Evolutionary conservation across 1,140 invertebrate species (phyloP), one percentile per base, ranked within the genome.

Genomic region (Drosophila watanabei): DNA sequence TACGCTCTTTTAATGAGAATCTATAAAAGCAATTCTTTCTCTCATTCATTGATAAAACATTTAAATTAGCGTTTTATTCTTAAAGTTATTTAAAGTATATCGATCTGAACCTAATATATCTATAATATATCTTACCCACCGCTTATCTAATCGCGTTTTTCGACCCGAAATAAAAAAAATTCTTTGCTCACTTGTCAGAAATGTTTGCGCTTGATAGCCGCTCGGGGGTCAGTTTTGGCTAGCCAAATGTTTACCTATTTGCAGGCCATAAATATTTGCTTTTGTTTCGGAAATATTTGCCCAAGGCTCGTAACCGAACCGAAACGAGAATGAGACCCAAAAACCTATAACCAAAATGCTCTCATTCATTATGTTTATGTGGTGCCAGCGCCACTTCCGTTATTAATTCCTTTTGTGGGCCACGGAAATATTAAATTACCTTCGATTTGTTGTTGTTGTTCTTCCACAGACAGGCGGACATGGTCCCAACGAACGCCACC

Each of bases 381-480:
- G 66, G 37, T 35, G 66, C 52, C 62, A 52, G 45, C 39, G 60
- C 33, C 86, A 75, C 85, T 88, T 90, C 88, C 88, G 87, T 80
- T 82, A 82, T 88, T 88, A 76, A 80, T 86, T 78, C 71, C 65
- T 68, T 87, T 77, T 77, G 75, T 63, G 66, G n/a, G 52, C 59
- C 51, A 64, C 85, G 84, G 78, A 88, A 85, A 81, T 88, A 88
- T 88, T 60, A 75, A 81, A 85, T 88, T 90, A 85, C 85, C 56
- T 80, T 56, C 61, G 58, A 75, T 84, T 73, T 59, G 48, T 68
- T 48, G 2, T 52, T 52, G 2, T 32, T 51, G 2, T 30, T 13
- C 62, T 69, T 71, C 70, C 62, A 91, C 93, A 96, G 95, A 70
- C 96, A 97, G 79, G 94, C 94, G 0, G 95, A 97, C 92, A 93